These are phyloP conservation scores for Elymnias hypermnestra DNA, from an alignment of 1,140 invertebrate species.

Conservation along the genomic window DNA sequence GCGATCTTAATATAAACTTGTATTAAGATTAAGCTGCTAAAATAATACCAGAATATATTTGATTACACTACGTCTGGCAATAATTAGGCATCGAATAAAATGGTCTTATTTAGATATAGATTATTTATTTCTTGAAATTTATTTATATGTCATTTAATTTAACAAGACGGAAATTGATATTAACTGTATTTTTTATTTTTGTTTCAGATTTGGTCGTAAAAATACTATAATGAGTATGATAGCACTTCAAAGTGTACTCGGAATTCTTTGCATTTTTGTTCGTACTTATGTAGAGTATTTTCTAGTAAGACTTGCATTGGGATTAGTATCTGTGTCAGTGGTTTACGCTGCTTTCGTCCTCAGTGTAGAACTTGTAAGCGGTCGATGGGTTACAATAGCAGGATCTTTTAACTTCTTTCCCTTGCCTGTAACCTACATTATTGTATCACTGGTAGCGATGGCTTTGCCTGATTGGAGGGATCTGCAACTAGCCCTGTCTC, in stretches of 20 bases:
- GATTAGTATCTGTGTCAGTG: constrained; percentile 83
- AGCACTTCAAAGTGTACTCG: constrained; percentile 80
- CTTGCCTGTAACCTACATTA: constrained; percentile 83
- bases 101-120: too few species aligned
- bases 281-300: constrained; percentile 82
- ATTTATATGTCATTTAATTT: too few species aligned
- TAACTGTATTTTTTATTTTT: background rate
- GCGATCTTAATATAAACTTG: too few species aligned
- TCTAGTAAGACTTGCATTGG: constrained; percentile 78
- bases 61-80: too few species aligned
- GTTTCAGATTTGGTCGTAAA: constrained; percentile 84
- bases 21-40: too few species aligned
- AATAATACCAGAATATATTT: too few species aligned
- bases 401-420: constrained; percentile 85
- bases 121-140: too few species aligned
- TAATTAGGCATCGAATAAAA: too few species aligned
- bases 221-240: constrained; percentile 82
- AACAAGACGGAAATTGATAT: too few species aligned
- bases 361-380: constrained; percentile 83
- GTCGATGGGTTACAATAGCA: constrained; percentile 84
- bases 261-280: constrained; percentile 78
- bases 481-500: constrained; percentile 83
- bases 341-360: constrained; percentile 85
- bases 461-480: constrained; percentile 83
- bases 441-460: constrained; percentile 83